Evolutionary conservation across 2,113 vertebrate species (phyloP), one percentile per base, ranked within the genome.

Genomic region (Erpornis zantholeuca): DNA sequence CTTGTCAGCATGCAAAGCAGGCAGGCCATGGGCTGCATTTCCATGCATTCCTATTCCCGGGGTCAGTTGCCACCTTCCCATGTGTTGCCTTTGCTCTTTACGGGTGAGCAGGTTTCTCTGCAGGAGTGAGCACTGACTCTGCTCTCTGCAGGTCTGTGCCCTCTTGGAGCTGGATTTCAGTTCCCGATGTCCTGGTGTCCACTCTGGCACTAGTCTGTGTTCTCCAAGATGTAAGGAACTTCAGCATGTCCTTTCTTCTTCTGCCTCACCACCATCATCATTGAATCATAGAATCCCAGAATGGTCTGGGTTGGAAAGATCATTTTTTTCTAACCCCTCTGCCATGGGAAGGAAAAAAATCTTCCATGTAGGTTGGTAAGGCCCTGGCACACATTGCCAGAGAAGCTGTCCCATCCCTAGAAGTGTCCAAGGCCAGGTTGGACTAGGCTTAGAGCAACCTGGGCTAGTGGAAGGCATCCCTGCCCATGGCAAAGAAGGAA

Each of bases 1-100:
- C 92, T 52, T 15, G 33, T 93, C 88, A 88, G 92, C 88, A 92
- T 90, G 75, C 92, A 91, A 79, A 94, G 85, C 88, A 94, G 90
- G 86, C 90, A 57, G 70, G 35, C 57, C 70, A 35, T 1, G n/a
- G 61, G 5, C 15, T 12, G 4, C 19, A 8, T 44, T 49, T 14
- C 47, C 57, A 5, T 20, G 19, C 29, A 50, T 77, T 70, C 17
- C 0, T 38, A 7, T 0, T 7, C 52, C 75, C 65, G 29, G 71
- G 40, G 42, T 86, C 50, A 10, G 3, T 0, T 57, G 53, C 27
- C 0, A 0, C 53, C 45, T 66, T 76, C 44, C 11, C 0, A 0
- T 1, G 1, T 20, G 49, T 40, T 81, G 64, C 21, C 15, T 56
- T 71, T 80, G 68, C 68, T 82, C 31, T 87, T 68, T 9, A 10